These are phyloP conservation scores for Drosophila eohydei DNA, from an alignment of 2,888 invertebrate species.

Conservation along the genomic window DNA sequence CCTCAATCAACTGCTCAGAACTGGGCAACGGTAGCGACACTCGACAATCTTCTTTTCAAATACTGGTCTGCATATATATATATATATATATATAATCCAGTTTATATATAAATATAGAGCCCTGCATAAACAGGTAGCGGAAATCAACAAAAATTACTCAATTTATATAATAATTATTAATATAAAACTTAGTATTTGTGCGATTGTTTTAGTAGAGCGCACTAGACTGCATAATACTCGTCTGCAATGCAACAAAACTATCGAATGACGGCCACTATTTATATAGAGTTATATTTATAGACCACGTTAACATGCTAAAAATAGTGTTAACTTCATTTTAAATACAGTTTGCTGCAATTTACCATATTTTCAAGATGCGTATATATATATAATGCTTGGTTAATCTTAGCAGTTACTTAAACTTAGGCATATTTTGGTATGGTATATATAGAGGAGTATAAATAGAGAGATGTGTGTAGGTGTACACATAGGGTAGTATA, in stretches of 20 bases:
- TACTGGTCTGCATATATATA: slow-evolving; percentile 7
- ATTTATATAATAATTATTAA: background rate
- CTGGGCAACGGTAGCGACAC: slow-evolving; percentile 36
- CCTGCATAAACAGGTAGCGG: slow-evolving; percentile 1
- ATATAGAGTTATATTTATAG: background rate
- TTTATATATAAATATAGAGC: background rate
- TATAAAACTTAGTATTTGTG: background rate
- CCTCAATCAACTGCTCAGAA: slow-evolving; percentile 49
- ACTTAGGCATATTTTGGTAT: no score
- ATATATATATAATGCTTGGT: no score
- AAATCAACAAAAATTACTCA: background rate
- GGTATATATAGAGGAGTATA: no score
- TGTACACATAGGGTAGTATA: no score
- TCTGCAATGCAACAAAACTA: background rate
- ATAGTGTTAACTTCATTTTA: background rate
- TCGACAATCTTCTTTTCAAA: slow-evolving; percentile 22
- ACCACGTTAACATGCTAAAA: background rate
- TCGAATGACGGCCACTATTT: background rate
- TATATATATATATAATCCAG: background rate
- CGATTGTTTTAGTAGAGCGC: background rate
- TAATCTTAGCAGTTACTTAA: no score
- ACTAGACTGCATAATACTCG: background rate
- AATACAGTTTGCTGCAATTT: no score
- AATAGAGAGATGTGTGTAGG: no score
- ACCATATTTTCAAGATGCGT: no score